Conservation (phyloP, 2,113 vertebrate species). For the Tamias sibiricus region DNA sequence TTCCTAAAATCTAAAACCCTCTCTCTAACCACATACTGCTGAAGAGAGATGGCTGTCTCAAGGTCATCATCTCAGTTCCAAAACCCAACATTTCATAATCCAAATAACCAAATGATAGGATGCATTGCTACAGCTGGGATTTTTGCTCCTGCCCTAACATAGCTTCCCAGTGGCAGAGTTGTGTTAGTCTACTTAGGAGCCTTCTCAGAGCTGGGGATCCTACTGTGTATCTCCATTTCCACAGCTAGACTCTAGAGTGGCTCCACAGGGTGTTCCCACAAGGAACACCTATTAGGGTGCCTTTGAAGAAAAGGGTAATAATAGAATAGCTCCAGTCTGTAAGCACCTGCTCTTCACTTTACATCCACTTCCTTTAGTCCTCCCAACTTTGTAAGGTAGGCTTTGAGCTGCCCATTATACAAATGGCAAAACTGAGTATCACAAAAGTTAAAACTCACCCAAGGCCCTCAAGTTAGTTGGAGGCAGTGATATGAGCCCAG, state of each 20-base stretch:
- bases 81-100: not conserved
- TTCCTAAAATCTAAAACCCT: not conserved
- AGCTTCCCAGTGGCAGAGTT: not conserved
- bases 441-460: not conserved
- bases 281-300: too few relatives aligned
- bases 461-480: not conserved
- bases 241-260: not conserved
- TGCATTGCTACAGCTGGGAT: not conserved
- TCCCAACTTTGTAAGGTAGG: not conserved
- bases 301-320: not conserved
- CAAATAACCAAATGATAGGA: not conserved
- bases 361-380: not conserved
- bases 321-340: not conserved
- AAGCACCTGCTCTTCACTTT: not conserved
- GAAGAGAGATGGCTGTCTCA: not conserved
- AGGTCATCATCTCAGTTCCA: not conserved
- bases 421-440: not conserved
- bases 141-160: not conserved
- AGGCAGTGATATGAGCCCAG: not conserved
- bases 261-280: too few relatives aligned
- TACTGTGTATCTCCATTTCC: not conserved
- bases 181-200: rapidly evolving
- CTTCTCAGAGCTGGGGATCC: rapidly evolving
- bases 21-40: not conserved
- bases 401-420: not conserved